Conservation (phyloP, 2,888 invertebrate genomes). For the Piscicola geometra region DNA sequence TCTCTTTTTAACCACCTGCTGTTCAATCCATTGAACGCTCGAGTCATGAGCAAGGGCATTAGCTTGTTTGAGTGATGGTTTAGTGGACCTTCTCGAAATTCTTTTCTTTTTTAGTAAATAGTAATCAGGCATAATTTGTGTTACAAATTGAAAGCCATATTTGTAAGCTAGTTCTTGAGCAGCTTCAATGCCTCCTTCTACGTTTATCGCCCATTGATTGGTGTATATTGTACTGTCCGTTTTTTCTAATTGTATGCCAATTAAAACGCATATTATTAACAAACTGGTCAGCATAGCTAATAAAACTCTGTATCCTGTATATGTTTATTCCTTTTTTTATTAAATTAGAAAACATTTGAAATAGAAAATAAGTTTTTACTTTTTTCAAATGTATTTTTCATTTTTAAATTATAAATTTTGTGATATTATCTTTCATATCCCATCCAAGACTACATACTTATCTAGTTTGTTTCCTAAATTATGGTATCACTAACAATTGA, state of each 20-base stretch:
- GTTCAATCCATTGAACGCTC: constrained; percentile 68
- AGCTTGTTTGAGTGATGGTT: not conserved
- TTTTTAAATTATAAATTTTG: too few species aligned
- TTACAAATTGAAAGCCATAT: constrained; percentile 31
- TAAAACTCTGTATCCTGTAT: not conserved
- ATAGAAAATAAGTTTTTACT: too few species aligned
- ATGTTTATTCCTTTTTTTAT: not conserved
- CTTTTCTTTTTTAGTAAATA: constrained; percentile 24
- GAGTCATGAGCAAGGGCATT: not conserved
- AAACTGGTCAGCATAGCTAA: constrained; percentile 4
- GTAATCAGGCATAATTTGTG: constrained; percentile 25
- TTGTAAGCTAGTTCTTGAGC: constrained; percentile 26
- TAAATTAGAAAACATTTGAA: not conserved
- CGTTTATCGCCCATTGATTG: constrained; percentile 29
- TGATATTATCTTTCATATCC: too few species aligned
- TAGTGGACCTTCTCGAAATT: constrained; percentile 19
- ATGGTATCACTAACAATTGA: too few species aligned
- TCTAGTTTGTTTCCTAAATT: too few species aligned
- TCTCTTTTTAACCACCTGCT: constrained; percentile 73
- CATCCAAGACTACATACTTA: too few species aligned
- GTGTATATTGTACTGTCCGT: constrained; percentile 1
- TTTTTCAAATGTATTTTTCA: too few species aligned
- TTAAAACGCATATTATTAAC: not conserved
- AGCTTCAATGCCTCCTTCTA: constrained; percentile 25
- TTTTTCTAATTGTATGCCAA: not conserved